Conservation (phyloP, 2,113 vertebrate genomes). For the Phainopepla nitens region DNA sequence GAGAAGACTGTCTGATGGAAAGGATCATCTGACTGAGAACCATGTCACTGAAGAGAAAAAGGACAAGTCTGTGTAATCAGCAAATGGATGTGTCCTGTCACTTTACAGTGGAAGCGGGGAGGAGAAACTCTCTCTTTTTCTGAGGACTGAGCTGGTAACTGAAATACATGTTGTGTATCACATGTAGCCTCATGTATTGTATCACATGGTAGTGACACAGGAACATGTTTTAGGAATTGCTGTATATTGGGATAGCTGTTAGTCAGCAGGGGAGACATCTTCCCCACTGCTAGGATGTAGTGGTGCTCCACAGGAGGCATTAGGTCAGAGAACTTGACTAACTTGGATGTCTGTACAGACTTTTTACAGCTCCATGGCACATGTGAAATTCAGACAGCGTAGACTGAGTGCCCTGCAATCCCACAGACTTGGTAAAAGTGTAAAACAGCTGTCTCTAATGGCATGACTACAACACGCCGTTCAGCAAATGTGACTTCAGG, state of each 20-base stretch:
- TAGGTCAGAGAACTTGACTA: neutral
- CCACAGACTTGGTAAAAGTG: neutral
- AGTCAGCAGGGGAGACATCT: neutral
- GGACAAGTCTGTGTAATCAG: neutral
- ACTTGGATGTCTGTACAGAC: neutral
- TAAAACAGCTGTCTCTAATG: neutral
- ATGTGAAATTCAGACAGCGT: neutral
- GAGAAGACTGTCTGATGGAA: neutral
- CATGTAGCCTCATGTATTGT: rapidly evolving
- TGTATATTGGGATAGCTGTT: neutral
- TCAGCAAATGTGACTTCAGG: neutral
- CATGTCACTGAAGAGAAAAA: neutral
- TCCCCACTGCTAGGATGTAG: neutral
- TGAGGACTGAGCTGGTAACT: neutral
- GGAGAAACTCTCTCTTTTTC: neutral
- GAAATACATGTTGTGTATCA: neutral
- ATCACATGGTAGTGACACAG: neutral
- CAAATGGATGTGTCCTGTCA: neutral
- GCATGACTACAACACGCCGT: neutral
- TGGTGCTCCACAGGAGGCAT: neutral
- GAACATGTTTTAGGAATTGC: neutral
- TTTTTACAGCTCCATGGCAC: neutral
- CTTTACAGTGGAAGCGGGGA: rapidly evolving
- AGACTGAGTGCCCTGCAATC: neutral
- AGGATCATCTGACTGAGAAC: neutral